phyloP scores from a whole-genome alignment of 2,888 invertebrate species.

The Ctena decussata region DNA sequence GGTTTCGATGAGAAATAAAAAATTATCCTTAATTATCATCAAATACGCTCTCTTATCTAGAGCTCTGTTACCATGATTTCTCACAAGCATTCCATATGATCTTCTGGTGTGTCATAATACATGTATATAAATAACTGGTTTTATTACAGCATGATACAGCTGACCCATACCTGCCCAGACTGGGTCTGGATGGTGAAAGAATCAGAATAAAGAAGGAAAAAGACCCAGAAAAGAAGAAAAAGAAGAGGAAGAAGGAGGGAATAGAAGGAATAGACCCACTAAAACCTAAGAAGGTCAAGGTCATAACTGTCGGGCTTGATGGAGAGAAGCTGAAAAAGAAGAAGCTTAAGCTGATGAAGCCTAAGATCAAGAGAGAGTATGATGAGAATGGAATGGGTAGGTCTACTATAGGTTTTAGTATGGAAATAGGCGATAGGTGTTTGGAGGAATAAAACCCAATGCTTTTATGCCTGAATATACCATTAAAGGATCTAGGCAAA shows the following conservation, averaged over 20 bases:
- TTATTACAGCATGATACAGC: constrained; percentile 20
- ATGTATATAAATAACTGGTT: too few species aligned
- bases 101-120: too few species aligned
- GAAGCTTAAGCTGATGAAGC: constrained; percentile 72
- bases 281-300: constrained; percentile 70
- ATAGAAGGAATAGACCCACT: constrained; percentile 47
- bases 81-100: too few species aligned
- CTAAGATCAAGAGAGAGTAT: constrained; percentile 72
- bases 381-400: constrained; percentile 74
- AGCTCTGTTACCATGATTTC: too few species aligned
- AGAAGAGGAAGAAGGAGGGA: constrained; percentile 70
- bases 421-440: too few species aligned
- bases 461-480: too few species aligned
- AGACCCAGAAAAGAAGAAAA: constrained; percentile 74
- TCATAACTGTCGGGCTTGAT: constrained; percentile 70
- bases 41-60: too few species aligned
- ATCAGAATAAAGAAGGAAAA: constrained; percentile 77
- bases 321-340: constrained; percentile 75
- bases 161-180: constrained; percentile 52
- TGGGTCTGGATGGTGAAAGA: constrained; percentile 67
- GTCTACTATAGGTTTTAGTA: too few species aligned
- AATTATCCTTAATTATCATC: too few species aligned
- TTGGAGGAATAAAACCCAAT: too few species aligned
- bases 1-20: too few species aligned
- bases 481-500: too few species aligned